Evolutionary conservation across 1,140 invertebrate genomes (phyloP).

Genomic region (Heliconius nattereri): DNA sequence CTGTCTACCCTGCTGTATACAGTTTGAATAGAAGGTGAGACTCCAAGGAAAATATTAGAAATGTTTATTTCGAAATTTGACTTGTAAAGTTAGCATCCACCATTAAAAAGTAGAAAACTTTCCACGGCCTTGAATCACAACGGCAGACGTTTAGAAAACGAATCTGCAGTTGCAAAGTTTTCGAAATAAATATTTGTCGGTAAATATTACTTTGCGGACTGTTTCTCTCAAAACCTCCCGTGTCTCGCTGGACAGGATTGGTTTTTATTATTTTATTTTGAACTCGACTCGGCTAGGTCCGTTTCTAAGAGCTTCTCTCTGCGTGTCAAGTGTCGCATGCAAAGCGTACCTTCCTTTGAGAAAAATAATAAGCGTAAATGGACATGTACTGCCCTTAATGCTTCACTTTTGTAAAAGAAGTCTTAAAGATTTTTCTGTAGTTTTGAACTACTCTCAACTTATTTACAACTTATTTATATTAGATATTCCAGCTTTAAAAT

Average conservation of each 20-base stretch:
- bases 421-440: neutral
- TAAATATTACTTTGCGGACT: neutral
- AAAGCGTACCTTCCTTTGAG: conserved; percentile 33
- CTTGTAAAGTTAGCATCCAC: neutral
- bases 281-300: conserved; percentile 19
- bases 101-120: neutral
- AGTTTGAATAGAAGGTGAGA: neutral
- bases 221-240: neutral
- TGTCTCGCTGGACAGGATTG: conserved; percentile 16
- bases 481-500: no score
- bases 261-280: conserved; percentile 38
- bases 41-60: neutral
- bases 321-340: conserved; percentile 36
- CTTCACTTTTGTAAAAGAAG: neutral
- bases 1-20: neutral
- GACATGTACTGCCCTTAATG: conserved; percentile 13
- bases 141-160: neutral
- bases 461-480: no score
- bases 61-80: neutral
- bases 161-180: conserved; percentile 15
- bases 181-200: conserved; percentile 13
- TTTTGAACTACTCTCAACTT: neutral
- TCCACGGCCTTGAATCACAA: conserved; percentile 5
- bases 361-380: conserved; percentile 33
- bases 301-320: conserved; percentile 36